Evolutionary conservation across 2,888 invertebrate species (phyloP).

Genomic region (Gisinianus flammeolus): DNA sequence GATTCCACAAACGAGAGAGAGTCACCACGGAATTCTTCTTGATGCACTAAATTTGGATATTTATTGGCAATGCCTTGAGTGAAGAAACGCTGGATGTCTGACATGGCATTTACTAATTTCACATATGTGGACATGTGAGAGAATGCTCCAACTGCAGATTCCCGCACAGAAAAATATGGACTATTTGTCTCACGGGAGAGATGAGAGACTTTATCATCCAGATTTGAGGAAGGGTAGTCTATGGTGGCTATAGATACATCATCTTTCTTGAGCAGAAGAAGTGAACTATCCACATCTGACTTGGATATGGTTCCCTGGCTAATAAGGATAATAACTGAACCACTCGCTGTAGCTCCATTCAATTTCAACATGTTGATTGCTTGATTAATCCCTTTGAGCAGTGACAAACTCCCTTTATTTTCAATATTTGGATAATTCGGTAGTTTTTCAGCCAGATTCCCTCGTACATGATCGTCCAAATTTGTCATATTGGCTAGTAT

Average conservation of each 20-base stretch:
- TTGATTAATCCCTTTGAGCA: conserved; percentile 57
- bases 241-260: conserved; percentile 66
- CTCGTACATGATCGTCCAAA: conserved; percentile 48
- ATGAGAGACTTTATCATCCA: conserved; percentile 55
- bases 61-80: not conserved
- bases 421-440: conserved; percentile 57
- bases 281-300: conserved; percentile 62
- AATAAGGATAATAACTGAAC: conserved; percentile 66
- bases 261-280: conserved; percentile 63
- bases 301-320: conserved; percentile 66
- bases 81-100: conserved; percentile 55
- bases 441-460: conserved; percentile 56
- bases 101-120: conserved; percentile 56
- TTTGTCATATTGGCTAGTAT: conserved; percentile 57
- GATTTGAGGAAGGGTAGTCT: conserved; percentile 48
- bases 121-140: conserved; percentile 57
- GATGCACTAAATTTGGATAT: conserved; percentile 61
- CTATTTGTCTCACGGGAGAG: conserved; percentile 53
- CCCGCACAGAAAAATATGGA: conserved; percentile 56
- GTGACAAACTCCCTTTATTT: conserved; percentile 45
- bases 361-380: conserved; percentile 63
- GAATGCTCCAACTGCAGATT: conserved; percentile 57
- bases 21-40: conserved; percentile 65
- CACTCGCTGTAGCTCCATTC: conserved; percentile 61
- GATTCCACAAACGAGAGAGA: conserved; percentile 60